Percentiles rank a stretch among this genome's conserved stretches.
phyloP scores from a whole-genome alignment of 37 sponge, comb jelly and placozoan species.

The Cliona cf. orientalis region DNA sequence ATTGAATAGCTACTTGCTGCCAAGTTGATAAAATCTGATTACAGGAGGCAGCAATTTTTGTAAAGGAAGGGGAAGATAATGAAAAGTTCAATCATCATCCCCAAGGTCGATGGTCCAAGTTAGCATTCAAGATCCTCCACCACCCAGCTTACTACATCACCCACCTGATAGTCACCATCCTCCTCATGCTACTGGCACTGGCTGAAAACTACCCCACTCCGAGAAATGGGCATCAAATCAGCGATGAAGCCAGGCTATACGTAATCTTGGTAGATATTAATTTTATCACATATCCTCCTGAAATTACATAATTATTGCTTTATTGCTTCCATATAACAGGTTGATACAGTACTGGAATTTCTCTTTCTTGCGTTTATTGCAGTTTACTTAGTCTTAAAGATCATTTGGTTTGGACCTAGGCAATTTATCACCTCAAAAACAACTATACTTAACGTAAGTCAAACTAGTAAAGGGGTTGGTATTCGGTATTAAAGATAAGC shows the following conservation, averaged over 20 bases:
- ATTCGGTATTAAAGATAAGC: too few species aligned
- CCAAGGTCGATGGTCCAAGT: conserved; percentile 24
- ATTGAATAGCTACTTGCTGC: too few species aligned
- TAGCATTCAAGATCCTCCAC: conserved; percentile 79
- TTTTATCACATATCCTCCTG: too few species aligned
- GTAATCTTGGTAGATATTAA: too few species aligned
- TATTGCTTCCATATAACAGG: conserved; percentile 15
- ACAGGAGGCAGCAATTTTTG: conserved; percentile 82
- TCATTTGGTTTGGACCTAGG: conserved; percentile 63
- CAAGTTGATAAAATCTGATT: too few species aligned
- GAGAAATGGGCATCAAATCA: too few species aligned
- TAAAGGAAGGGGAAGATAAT: conserved; percentile 82
- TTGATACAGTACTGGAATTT: conserved; percentile 50
- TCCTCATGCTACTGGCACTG: conserved; percentile 73
- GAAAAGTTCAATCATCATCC: conserved; percentile 78
- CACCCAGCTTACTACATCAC: conserved; percentile 51
- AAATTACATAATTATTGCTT: too few species aligned
- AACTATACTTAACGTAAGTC: conserved; percentile 61
- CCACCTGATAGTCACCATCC: conserved; percentile 38
- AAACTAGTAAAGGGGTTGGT: too few species aligned
- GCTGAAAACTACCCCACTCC: conserved; percentile 69
- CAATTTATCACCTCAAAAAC: conserved; percentile 42
- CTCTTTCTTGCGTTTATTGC: conserved; percentile 41
- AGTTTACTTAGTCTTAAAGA: conserved; percentile 34
- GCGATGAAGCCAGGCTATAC: too few species aligned